Percentiles rank a stretch among this genome's conserved stretches.
Conservation (phyloP, 2,113 vertebrate species). For the Dipodomys stephensi region DNA sequence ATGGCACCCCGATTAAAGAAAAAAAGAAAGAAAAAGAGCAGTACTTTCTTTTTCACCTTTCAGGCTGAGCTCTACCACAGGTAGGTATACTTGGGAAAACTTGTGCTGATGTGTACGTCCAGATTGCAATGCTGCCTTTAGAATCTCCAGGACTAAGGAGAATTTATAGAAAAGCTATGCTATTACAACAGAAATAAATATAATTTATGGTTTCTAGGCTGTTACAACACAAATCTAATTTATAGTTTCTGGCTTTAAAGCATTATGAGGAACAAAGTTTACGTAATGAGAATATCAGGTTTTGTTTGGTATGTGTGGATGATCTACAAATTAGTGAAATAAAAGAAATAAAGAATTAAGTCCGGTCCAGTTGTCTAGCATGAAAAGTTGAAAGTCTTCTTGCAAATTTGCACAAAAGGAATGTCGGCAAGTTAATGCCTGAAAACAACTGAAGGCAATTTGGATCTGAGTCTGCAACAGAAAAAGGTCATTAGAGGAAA, state of each 20-base stretch:
- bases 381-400: constrained; percentile 24
- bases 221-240: neutral
- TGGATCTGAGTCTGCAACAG: neutral
- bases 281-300: neutral
- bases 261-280: neutral
- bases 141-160: neutral
- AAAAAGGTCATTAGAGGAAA: neutral
- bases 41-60: neutral
- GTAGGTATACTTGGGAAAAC: neutral
- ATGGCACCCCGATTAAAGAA: too few species aligned
- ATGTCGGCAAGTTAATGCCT: neutral
- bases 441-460: constrained; percentile 27
- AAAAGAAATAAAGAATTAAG: constrained; percentile 28
- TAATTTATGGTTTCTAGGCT: constrained; percentile 31
- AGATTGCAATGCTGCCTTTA: neutral
- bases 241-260: constrained; percentile 19
- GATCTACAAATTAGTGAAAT: constrained; percentile 23
- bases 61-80: neutral
- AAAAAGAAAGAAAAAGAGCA: neutral
- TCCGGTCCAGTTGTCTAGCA: neutral
- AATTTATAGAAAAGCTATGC: neutral
- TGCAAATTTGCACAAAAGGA: neutral
- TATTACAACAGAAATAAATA: neutral
- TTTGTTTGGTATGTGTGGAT: constrained; percentile 5
- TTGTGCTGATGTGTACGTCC: neutral